Percentiles rank a stretch among this genome's conserved stretches.
phyloP scores from a whole-genome alignment of 2,888 invertebrate species.

The Diabrotica balteata region DNA sequence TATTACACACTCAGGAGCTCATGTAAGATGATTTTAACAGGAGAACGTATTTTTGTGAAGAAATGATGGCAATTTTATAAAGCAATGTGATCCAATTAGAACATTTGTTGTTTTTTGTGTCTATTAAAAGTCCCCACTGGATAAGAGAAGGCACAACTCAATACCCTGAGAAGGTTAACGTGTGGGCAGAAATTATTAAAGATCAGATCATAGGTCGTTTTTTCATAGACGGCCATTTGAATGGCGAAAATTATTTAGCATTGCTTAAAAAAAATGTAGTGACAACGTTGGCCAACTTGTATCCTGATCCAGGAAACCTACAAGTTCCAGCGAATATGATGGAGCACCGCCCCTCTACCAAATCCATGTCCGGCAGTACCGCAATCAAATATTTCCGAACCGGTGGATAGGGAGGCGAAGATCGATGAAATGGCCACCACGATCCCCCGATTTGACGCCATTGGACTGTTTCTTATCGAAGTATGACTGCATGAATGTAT shows the following conservation, averaged over 20 bases:
- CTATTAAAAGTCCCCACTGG: background rate
- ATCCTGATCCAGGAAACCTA: background rate
- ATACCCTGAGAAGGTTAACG: background rate
- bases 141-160: background rate
- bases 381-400: slow-evolving; percentile 15
- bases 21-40: too few relatives aligned
- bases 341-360: slow-evolving; percentile 18
- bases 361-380: slow-evolving; percentile 11
- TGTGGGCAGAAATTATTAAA: background rate
- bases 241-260: too few relatives aligned
- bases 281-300: too few relatives aligned
- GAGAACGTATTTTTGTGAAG: background rate
- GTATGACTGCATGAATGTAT: too few relatives aligned
- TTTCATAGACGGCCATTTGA: too few relatives aligned
- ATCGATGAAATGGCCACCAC: too few relatives aligned
- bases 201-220: slow-evolving; percentile 1
- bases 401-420: slow-evolving; percentile 23
- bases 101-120: background rate
- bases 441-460: too few relatives aligned
- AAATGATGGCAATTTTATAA: background rate
- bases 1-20: too few relatives aligned
- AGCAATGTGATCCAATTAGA: background rate
- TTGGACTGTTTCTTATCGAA: too few relatives aligned
- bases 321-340: slow-evolving; percentile 5
- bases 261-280: too few relatives aligned